Base-by-base conservation (phyloP, 2,888 invertebrate species). In the Galerucella nymphaeae region DNA sequence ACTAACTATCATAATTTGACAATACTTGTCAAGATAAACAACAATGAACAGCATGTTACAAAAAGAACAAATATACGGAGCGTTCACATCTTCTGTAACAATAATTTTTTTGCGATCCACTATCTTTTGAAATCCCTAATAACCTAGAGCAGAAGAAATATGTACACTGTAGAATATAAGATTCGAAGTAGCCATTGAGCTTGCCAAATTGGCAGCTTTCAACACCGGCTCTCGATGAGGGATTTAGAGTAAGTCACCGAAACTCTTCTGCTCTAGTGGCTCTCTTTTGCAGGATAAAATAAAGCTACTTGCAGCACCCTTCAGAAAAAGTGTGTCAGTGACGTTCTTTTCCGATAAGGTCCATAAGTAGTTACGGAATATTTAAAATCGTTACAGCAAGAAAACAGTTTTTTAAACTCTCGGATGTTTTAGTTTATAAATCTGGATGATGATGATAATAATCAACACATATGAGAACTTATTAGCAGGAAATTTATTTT, bases 141-240 rank as follows among this genome's bases (percentile, higher is more conserved):
- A 30, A 41, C 41, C 9, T 53, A 65, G 53, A 38, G 30, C 16
- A 18, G 57, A 16, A 42, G 30, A 66, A 42, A 58, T 45, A 58
- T 66, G 11, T 23, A 45, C 23, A 20, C 66, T 23, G 16, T 42
- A 65, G n/a, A 65, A 58, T 58, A 23, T 66, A 66, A 58, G 66
- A 42, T 13, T 45, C 57, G 14, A 58, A 66, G 45, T 42, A 58
- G 58, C 66, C 66, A 66, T 23, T 45, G 58, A 66, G 66, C 66
- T 66, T 66, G 58, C 58, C 66, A 66, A 66, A 58, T 66, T 66
- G 66, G 66, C 66, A 66, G 58, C 66, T 58, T 66, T 66, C 66
- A 66, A 57, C 66, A 16, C 45, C 23, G 58, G n/a, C 57, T 57
- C 58, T 66, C 66, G 58, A 66, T 58, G 55, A 57, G 38, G 66